Conservation (phyloP, 2,888 invertebrate species). For the Formica aserva region DNA sequence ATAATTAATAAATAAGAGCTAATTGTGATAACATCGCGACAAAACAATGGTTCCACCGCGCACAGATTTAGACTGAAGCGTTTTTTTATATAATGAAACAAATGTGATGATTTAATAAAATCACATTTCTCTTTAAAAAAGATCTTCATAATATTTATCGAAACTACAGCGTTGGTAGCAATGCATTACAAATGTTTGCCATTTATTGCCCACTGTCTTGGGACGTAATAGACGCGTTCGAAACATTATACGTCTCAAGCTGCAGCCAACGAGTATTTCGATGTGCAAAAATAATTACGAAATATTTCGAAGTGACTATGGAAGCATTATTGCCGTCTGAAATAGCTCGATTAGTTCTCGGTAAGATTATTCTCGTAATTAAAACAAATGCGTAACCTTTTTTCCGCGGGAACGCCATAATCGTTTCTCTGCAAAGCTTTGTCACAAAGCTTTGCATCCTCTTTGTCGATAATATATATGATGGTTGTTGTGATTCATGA, state of each 20-base stretch:
- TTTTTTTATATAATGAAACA: too few relatives aligned
- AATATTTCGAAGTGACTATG: slow-evolving; percentile 71
- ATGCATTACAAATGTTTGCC: slow-evolving; percentile 34
- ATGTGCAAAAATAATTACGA: background rate
- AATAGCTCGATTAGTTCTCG: slow-evolving; percentile 84
- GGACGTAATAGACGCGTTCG: slow-evolving; percentile 32
- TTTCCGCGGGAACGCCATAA: slow-evolving; percentile 61
- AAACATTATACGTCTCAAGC: slow-evolving; percentile 1
- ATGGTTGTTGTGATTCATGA: background rate
- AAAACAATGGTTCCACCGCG: background rate
- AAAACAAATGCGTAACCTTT: slow-evolving; percentile 60
- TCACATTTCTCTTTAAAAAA: too few relatives aligned
- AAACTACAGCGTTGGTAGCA: slow-evolving; percentile 52
- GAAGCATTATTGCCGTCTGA: slow-evolving; percentile 84
- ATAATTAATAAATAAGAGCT: background rate
- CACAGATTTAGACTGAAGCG: too few relatives aligned
- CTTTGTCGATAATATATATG: background rate
- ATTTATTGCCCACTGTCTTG: slow-evolving; percentile 26
- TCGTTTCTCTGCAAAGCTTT: background rate
- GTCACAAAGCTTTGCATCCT: background rate
- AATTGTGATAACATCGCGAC: background rate
- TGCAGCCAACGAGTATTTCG: background rate
- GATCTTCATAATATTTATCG: too few relatives aligned
- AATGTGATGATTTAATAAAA: too few relatives aligned
- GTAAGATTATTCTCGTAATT: slow-evolving; percentile 73